Evolutionary conservation across 2,888 invertebrate species (phyloP), one percentile per base, ranked within the genome.

Genomic region (Eupithecia vulgata): DNA sequence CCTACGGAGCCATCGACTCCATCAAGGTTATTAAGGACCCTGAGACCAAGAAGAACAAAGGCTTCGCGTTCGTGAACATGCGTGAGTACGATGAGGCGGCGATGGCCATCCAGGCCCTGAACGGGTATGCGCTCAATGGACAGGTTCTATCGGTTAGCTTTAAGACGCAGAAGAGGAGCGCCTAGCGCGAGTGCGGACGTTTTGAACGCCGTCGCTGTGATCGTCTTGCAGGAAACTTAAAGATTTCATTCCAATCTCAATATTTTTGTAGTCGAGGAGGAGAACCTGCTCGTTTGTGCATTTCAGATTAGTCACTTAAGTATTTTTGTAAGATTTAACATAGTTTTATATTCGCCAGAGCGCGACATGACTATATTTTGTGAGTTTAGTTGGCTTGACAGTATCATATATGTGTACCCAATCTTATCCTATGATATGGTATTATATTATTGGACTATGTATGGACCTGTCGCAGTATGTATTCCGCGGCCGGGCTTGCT

Each of bases 131-230:
- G 90, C 94, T 95, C 90, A 95, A 94, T 82, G 95, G 94, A 81
- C 95, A 95, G 90, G 95, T 95, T 88, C 90, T 95, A 86, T 94
- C 95, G 69, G 95, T 95, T 92, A 95, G 94, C 91, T 95, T 95
- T 93, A 95, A 95, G 91, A 95, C 95, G 78, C 94, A 94, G 90
- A 95, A 95, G 90, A 91, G 94, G 88, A 93, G 85, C 90, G 91
- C 89, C 87, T 92, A 92, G 89, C 82, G 84, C 85, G 84, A 88
- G 85, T 83, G 87, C 87, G 90, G 92, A 91, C 92, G 90, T 92
- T 91, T 72, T 85, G 80, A 87, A 91, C 90, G 90, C 89, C 89
- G 85, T 90, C 85, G 86, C 57, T 90, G 92, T 91, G 91, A 91
- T 91, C 83, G 88, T 90, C 90, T 87, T 86, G 91, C 91, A 91